These are phyloP conservation scores for Leucoraja ocellata DNA, from an alignment of 2,797 vertebrate species.

Conservation along the genomic window DNA sequence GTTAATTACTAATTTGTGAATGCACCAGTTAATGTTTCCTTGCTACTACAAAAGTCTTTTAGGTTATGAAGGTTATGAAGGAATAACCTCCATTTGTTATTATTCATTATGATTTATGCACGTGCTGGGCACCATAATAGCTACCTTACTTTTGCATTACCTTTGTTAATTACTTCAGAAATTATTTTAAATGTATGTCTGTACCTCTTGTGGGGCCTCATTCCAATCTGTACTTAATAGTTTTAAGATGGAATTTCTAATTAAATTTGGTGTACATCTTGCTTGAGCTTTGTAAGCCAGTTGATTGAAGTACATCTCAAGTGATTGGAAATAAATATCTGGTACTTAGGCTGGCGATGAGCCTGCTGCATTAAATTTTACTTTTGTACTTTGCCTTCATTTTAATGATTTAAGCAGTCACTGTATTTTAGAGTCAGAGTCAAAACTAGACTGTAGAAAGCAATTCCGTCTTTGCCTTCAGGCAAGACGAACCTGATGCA, in stretches of 20 bases:
- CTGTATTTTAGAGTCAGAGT: neutral
- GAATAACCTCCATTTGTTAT: neutral
- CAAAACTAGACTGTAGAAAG: neutral
- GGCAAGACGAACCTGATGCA: neutral
- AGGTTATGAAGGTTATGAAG: neutral
- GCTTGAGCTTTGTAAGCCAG: neutral
- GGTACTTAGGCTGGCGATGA: neutral
- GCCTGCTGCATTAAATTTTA: neutral
- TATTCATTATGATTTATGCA: slow-evolving; percentile 27
- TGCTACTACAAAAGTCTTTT: neutral
- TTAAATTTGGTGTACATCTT: slow-evolving; percentile 5
- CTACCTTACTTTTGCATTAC: neutral
- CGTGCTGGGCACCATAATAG: neutral
- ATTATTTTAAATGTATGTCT: neutral
- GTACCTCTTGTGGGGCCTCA: neutral
- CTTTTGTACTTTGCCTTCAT: neutral
- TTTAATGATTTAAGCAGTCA: neutral
- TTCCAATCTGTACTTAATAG: neutral
- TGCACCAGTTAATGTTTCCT: neutral
- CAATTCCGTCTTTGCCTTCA: neutral
- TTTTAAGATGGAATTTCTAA: slow-evolving; percentile 9
- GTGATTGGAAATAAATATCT: neutral
- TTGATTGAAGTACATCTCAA: neutral
- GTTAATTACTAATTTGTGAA: neutral
- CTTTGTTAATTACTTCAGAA: neutral